These are phyloP conservation scores for Caloenas nicobarica DNA, from an alignment of 2,113 vertebrate species.

Conservation along the genomic window DNA sequence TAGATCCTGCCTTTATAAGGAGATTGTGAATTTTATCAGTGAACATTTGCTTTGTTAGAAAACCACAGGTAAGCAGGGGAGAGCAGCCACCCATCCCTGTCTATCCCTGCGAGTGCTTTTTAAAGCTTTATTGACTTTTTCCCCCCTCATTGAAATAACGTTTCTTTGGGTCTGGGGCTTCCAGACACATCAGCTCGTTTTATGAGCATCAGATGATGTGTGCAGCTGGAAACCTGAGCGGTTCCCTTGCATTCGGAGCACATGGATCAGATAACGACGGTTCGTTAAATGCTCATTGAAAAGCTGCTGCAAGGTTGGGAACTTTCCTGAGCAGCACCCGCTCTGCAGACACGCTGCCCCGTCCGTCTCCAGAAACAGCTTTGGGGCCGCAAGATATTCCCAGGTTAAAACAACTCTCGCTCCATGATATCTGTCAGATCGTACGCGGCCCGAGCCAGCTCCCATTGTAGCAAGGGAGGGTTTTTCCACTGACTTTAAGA, in stretches of 20 bases:
- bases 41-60: neutral
- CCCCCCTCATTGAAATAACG: neutral
- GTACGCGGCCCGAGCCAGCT: neutral
- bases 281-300: neutral
- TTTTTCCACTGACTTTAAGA: slow-evolving; percentile 57
- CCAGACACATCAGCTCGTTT: slow-evolving; percentile 58
- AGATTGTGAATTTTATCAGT: slow-evolving; percentile 9
- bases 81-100: neutral
- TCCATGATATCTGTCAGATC: slow-evolving; percentile 7
- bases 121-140: neutral
- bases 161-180: slow-evolving; percentile 42
- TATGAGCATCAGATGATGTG: slow-evolving; percentile 51
- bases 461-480: slow-evolving; percentile 18
- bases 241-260: neutral
- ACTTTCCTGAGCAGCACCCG: neutral
- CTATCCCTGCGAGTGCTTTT: neutral
- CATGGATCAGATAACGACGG: slow-evolving; percentile 18
- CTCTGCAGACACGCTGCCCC: neutral
- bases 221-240: neutral
- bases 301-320: neutral
- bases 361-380: neutral
- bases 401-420: neutral
- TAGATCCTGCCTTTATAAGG: slow-evolving; percentile 47
- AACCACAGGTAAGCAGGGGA: neutral
- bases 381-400: neutral